A percentile compares a stretch with the other conserved stretches of the same genome.
Conservation (phyloP, 2,113 vertebrate species). For the Plecturocebus donacophilus region DNA sequence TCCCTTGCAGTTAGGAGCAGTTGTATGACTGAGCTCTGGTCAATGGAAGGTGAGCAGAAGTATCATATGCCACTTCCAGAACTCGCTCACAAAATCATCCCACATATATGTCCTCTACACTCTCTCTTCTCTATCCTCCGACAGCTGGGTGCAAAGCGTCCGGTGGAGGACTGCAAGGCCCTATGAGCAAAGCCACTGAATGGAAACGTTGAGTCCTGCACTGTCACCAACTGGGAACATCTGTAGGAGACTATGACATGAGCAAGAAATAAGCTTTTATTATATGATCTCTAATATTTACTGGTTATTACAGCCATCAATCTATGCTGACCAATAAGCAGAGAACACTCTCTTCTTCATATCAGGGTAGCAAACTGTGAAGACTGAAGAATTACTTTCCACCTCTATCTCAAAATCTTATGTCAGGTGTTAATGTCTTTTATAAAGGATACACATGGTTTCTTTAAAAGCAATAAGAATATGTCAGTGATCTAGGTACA, state of each 20-base stretch:
- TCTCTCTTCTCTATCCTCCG: neutral
- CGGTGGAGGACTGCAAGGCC: neutral
- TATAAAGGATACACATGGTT: neutral
- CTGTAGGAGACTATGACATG: neutral
- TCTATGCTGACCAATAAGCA: neutral
- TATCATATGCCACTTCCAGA: neutral
- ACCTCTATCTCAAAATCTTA: constrained; percentile 27
- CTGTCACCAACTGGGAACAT: neutral
- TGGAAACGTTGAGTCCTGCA: neutral
- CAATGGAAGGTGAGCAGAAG: neutral
- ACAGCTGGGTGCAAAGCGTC: neutral
- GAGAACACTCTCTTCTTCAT: neutral
- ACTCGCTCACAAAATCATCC: neutral
- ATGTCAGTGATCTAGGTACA: neutral
- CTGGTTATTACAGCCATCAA: neutral
- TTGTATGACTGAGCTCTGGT: neutral
- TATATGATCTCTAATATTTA: neutral
- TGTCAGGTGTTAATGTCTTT: neutral
- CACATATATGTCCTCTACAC: neutral
- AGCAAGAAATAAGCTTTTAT: constrained; percentile 31
- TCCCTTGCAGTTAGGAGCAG: neutral
- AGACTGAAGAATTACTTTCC: constrained; percentile 43
- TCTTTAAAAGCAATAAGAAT: constrained; percentile 35
- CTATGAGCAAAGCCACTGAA: neutral
- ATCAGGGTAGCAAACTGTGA: neutral